phyloP scores from a whole-genome alignment of 2,113 vertebrate genomes.

The Stomatorhinus ivindoensis region DNA sequence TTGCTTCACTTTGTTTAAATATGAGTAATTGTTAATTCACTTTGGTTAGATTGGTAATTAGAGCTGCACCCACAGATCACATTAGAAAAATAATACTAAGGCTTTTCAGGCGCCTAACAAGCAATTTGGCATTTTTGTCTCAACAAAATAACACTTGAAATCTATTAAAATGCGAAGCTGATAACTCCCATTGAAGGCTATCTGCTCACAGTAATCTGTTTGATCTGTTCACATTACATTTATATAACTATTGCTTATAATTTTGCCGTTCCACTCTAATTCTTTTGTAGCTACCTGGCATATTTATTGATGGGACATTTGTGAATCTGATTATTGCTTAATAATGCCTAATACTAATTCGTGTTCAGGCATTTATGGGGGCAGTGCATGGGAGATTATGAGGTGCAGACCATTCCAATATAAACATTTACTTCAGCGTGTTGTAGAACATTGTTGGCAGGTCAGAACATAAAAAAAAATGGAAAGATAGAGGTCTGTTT shows the following conservation, averaged over 20 bases:
- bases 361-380: not conserved
- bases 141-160: conserved; percentile 1
- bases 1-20: not conserved
- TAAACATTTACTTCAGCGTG: not conserved
- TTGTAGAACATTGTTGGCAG: not conserved
- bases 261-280: not conserved
- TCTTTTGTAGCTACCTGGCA: not conserved
- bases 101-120: not conserved
- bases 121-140: not conserved
- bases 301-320: not conserved
- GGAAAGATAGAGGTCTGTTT: not conserved
- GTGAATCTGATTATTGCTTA: not conserved
- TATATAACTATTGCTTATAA: not conserved
- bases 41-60: not conserved
- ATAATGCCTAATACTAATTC: not conserved
- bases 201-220: not conserved
- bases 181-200: not conserved
- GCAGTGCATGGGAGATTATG: not conserved
- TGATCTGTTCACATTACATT: not conserved
- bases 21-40: not conserved
- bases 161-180: not conserved
- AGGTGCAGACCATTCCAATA: not conserved
- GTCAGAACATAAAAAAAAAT: not conserved
- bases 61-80: too few species aligned
- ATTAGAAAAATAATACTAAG: not conserved